Percentiles rank a stretch among this genome's conserved stretches.
Evolutionary conservation across 2,888 invertebrate species (phyloP).

Genomic region (Lottia gigantea): DNA sequence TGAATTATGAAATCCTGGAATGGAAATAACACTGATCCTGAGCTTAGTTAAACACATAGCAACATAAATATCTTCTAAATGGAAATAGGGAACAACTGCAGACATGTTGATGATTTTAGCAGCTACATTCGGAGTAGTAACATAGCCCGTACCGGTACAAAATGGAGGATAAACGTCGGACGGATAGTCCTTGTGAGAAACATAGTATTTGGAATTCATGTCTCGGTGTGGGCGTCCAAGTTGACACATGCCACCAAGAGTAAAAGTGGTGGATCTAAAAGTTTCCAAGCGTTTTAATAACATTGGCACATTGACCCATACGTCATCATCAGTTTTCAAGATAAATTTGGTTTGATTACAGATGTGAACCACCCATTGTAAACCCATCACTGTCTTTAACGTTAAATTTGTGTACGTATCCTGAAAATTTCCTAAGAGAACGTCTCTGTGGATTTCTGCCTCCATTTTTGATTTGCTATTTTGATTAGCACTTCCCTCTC

Average conservation of each 20-base stretch:
- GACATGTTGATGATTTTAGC: constrained; percentile 14
- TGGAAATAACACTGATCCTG: not conserved
- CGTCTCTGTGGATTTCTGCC: constrained; percentile 6
- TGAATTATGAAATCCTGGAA: not conserved
- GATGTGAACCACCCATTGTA: constrained; percentile 9
- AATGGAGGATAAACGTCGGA: constrained; percentile 15
- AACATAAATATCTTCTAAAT: constrained; percentile 22
- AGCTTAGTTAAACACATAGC: constrained; percentile 17
- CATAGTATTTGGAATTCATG: constrained; percentile 18
- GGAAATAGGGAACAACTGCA: constrained; percentile 18
- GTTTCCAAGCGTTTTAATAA: not conserved
- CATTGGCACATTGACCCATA: constrained; percentile 21
- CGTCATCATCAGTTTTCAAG: constrained; percentile 24
- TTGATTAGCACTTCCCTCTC: not conserved
- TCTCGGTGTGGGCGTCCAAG: not conserved
- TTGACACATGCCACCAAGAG: constrained; percentile 11
- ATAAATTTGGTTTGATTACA: constrained; percentile 18
- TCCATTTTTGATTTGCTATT: not conserved
- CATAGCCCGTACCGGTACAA: constrained; percentile 24
- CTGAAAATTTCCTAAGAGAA: constrained; percentile 15
- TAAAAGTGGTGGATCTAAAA: constrained; percentile 5
- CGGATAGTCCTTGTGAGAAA: constrained; percentile 5
- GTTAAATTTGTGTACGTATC: constrained; percentile 19
- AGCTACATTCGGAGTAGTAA: constrained; percentile 10
- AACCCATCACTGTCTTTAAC: constrained; percentile 19